phyloP scores from a whole-genome alignment of 2,888 invertebrate species.

The Anaspis maculata region DNA sequence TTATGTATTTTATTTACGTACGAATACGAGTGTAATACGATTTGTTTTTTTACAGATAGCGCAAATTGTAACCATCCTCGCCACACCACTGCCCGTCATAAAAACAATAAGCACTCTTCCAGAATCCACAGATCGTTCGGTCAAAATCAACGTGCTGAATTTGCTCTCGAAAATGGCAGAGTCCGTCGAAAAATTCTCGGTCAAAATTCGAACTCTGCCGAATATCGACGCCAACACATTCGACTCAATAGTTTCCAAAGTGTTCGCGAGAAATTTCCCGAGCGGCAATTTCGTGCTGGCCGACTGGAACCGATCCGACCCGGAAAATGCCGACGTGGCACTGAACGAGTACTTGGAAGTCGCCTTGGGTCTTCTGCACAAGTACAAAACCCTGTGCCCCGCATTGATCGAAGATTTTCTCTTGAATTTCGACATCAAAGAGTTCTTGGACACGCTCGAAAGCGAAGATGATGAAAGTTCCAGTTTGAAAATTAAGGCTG shows the following conservation, averaged over 20 bases:
- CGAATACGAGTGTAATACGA: too few relatives aligned
- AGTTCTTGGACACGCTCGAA: constrained; percentile 7
- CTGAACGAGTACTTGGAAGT: constrained; percentile 30
- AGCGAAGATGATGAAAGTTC: constrained; percentile 2
- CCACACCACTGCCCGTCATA: constrained; percentile 30
- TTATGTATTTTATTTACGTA: too few relatives aligned
- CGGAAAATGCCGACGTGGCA: constrained; percentile 17
- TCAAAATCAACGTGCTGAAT: constrained; percentile 43
- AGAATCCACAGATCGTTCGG: constrained; percentile 26
- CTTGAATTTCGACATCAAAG: constrained; percentile 10
- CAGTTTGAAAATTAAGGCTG: constrained; percentile 38
- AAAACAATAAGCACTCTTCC: constrained; percentile 25
- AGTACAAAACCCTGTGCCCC: constrained; percentile 47
- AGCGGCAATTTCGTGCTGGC: constrained; percentile 29
- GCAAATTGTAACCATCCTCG: constrained; percentile 30
- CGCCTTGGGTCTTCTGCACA: constrained; percentile 49
- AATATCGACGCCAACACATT: not conserved
- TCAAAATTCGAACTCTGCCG: too few relatives aligned
- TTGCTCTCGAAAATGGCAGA: constrained; percentile 26
- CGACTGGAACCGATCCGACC: constrained; percentile 38
- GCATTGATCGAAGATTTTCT: constrained; percentile 46
- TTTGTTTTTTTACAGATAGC: too few relatives aligned
- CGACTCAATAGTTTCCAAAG: not conserved
- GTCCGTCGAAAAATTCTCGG: too few relatives aligned
- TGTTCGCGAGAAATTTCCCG: constrained; percentile 30